phyloP scores from a whole-genome alignment of 2,113 vertebrate species.

The Meriones unguiculatus region DNA sequence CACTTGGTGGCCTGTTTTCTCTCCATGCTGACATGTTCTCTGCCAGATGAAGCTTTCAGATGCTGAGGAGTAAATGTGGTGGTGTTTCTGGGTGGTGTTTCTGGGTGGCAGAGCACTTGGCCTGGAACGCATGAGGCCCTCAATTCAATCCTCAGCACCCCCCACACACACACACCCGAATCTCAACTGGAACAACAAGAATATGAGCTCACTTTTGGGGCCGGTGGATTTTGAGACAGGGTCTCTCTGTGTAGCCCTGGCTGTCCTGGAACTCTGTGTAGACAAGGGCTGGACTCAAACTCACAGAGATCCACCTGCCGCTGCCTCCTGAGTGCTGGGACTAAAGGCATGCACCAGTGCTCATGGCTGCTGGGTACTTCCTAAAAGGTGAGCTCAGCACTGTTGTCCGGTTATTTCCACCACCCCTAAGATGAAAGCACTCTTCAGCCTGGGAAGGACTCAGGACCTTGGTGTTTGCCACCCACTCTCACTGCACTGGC shows the following conservation, averaged over 20 bases:
- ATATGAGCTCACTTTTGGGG: not conserved
- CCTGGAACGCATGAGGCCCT: not conserved
- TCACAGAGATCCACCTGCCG: not conserved
- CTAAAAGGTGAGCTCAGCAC: not conserved
- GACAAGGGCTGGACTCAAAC: no score
- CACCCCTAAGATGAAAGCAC: not conserved
- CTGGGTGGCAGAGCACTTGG: not conserved
- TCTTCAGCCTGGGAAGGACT: not conserved
- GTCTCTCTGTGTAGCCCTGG: not conserved
- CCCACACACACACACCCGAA: no score
- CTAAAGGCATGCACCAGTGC: not conserved
- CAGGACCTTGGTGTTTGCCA: not conserved
- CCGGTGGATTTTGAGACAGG: not conserved
- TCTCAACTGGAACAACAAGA: not conserved
- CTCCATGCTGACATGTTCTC: not conserved
- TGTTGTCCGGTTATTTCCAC: not conserved
- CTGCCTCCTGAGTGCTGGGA: not conserved
- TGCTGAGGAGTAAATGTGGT: not conserved
- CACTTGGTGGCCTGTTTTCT: not conserved
- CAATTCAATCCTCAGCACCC: not conserved
- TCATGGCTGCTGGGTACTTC: not conserved
- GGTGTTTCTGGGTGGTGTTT: not conserved
- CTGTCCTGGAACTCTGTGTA: not conserved
- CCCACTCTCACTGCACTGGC: not conserved
- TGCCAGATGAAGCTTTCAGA: not conserved